Evolutionary conservation across 2,113 vertebrate species (phyloP).

Genomic region (Murina feae): DNA sequence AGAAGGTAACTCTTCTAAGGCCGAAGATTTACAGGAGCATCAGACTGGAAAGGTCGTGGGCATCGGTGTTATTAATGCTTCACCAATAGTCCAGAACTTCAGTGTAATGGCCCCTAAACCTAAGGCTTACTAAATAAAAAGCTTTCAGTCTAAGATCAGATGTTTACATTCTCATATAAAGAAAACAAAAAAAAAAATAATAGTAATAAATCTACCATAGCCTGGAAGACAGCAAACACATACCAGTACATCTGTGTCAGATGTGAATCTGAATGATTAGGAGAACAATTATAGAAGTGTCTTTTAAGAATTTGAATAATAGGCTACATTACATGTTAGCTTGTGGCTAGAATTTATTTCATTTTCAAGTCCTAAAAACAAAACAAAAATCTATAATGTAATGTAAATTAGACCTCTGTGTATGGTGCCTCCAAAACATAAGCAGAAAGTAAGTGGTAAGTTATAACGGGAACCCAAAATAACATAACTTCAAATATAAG

Average conservation of each 20-base stretch:
- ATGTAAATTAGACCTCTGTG: neutral
- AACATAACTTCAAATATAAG: neutral
- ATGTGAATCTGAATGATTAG: neutral
- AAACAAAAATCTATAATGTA: neutral
- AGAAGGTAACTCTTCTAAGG: neutral
- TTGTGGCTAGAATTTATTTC: neutral
- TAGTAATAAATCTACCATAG: neutral
- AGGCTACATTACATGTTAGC: neutral
- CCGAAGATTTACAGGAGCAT: neutral
- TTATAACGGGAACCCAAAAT: neutral
- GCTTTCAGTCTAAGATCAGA: neutral
- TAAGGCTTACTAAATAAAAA: neutral
- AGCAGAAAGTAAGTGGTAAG: neutral
- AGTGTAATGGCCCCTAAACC: neutral
- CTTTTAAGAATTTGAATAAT: neutral
- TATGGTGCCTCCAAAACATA: neutral
- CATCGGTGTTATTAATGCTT: neutral
- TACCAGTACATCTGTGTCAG: neutral
- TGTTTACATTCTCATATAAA: neutral
- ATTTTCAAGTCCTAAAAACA: neutral
- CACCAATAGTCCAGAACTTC: neutral
- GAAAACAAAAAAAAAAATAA: neutral
- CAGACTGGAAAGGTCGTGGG: neutral
- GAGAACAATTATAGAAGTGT: neutral
- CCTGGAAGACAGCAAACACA: neutral